Conservation (phyloP, 92 coral and sea anemone genomes). For the Metridium senile region DNA sequence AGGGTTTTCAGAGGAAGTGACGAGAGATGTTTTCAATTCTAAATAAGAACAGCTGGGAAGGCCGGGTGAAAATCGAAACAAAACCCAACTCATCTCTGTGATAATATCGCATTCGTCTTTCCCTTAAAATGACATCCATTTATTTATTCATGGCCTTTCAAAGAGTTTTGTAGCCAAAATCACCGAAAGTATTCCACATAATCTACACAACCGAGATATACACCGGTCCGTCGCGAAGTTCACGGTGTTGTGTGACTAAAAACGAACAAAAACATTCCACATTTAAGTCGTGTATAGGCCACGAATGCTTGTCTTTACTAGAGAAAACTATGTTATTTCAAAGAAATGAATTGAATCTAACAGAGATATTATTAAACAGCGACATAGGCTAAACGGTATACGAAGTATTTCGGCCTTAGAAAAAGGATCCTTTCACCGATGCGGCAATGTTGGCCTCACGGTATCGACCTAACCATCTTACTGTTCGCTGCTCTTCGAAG, state of each 20-base stretch:
- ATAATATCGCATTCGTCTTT: slow-evolving; percentile 85
- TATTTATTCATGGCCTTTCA: slow-evolving; percentile 85
- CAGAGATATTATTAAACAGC: background rate
- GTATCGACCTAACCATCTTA: slow-evolving; percentile 7
- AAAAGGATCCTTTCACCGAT: background rate
- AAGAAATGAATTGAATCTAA: background rate
- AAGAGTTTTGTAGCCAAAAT: slow-evolving; percentile 55
- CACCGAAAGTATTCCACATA: slow-evolving; percentile 15
- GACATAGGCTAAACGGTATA: background rate
- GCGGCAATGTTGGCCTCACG: background rate
- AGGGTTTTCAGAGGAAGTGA: slow-evolving; percentile 41
- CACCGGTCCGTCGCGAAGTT: background rate
- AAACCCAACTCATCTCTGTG: slow-evolving; percentile 74
- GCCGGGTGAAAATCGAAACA: slow-evolving; percentile 73
- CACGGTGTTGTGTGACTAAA: slow-evolving; percentile 23
- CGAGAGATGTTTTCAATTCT: slow-evolving; percentile 38
- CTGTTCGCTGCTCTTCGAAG: slow-evolving; percentile 27
- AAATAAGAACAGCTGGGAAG: slow-evolving; percentile 70
- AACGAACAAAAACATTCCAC: slow-evolving; percentile 31
- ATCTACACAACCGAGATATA: background rate
- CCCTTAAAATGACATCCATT: slow-evolving; percentile 81
- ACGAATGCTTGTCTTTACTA: background rate
- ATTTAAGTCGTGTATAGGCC: background rate
- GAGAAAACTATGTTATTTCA: background rate
- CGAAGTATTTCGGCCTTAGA: background rate